These are phyloP conservation scores for Perccottus glenii DNA, from an alignment of 2,113 vertebrate species.

Conservation along the genomic window DNA sequence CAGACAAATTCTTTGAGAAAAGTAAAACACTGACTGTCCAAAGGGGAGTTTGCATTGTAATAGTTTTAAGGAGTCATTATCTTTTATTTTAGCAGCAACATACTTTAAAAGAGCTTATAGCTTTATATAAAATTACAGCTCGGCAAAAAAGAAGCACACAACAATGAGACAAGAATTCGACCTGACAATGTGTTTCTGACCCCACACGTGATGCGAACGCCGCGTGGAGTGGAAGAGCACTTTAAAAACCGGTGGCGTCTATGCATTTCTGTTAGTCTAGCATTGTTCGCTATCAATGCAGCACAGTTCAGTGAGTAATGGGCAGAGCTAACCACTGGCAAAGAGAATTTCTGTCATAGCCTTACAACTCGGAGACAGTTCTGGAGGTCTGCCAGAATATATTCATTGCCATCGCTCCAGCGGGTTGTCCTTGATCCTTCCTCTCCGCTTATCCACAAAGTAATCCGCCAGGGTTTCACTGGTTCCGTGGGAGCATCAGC, in stretches of 20 bases:
- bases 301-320: conserved; percentile 64
- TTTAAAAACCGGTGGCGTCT: conserved; percentile 39
- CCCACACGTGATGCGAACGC: conserved; percentile 20
- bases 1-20: conserved; percentile 44
- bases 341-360: conserved; percentile 64
- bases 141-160: conserved; percentile 8
- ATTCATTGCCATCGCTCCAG: conserved; percentile 49
- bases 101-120: conserved; percentile 4
- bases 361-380: conserved; percentile 48
- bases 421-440: conserved; percentile 48
- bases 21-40: conserved; percentile 29
- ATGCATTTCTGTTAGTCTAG: conserved; percentile 38
- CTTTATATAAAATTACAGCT: conserved; percentile 3
- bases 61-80: conserved; percentile 5
- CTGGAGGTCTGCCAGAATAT: conserved; percentile 52
- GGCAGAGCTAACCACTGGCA: conserved; percentile 62
- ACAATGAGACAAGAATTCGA: conserved; percentile 6
- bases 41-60: conserved; percentile 34
- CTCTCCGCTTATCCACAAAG: conserved; percentile 45
- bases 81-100: background rate
- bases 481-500: conserved; percentile 28
- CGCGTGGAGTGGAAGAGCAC: conserved; percentile 18
- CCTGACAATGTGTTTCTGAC: conserved; percentile 27
- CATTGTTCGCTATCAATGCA: conserved; percentile 52
- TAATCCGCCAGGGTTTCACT: conserved; percentile 25